phyloP scores from a whole-genome alignment of 1,140 invertebrate species.

The Lepidurus arcticus region DNA sequence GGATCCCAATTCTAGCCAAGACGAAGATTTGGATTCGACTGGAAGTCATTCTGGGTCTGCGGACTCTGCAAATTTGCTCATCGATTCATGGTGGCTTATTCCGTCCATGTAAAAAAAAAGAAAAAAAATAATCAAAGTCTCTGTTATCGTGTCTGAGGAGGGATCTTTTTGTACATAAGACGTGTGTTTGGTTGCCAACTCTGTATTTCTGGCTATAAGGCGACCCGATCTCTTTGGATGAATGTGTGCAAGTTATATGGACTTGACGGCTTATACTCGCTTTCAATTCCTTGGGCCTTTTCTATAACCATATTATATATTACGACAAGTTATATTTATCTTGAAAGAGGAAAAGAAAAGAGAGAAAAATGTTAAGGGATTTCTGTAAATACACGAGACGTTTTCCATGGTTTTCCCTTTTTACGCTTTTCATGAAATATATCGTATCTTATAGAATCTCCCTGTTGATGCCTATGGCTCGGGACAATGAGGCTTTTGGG shows the following conservation, averaged over 20 bases:
- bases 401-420: not conserved
- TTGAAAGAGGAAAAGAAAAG: not conserved
- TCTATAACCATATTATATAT: not conserved
- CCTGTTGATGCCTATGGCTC: conserved; percentile 12
- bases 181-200: not conserved
- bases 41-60: not conserved
- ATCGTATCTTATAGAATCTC: not conserved
- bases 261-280: not conserved
- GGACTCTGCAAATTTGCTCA: not conserved
- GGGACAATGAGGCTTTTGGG: conserved; percentile 6
- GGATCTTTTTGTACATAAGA: not conserved
- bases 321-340: conserved; percentile 16
- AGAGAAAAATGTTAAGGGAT: conserved; percentile 16
- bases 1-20: not conserved
- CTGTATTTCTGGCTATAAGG: too few species aligned
- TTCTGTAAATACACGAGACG: not conserved
- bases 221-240: too few species aligned
- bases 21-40: not conserved
- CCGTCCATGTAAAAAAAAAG: not conserved
- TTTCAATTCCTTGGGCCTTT: not conserved
- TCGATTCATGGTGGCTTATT: conserved; percentile 7
- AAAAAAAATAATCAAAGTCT: too few species aligned
- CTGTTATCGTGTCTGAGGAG: too few species aligned
- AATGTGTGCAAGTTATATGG: not conserved
- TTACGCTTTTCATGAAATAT: not conserved